Base-by-base conservation (phyloP, 2,113 vertebrate genomes). In the Melanostigma gelatinosum region DNA sequence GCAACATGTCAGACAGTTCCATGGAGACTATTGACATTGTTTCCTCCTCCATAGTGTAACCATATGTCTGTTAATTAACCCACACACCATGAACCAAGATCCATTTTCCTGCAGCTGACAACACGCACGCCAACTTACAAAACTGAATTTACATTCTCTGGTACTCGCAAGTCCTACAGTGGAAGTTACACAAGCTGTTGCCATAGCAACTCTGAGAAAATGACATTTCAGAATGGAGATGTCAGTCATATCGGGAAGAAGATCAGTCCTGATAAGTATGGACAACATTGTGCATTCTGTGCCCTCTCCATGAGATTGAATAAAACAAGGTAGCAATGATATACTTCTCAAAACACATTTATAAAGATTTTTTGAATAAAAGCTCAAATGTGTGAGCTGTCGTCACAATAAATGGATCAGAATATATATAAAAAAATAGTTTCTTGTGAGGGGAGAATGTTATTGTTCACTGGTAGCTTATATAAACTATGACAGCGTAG, bases 171-270 rank as follows among this genome's bases (percentile, higher is more conserved):
- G 38, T 81, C 65, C 58, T 71, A 81, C 64, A 8, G 81, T 50
- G 67, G 44, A 83, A 71, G 72, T 79, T 61, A 22, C 48, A 84
- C 69, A 72, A 85, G 62, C 57, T 78, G 80, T 90, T 85, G 75
- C 76, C 84, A 90, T 87, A 71, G 86, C 78, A 88, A 88, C 89
- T 67, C 70, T 61, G 58, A 64, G 82, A 60, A 83, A 87, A 83
- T 69, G 75, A 67, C 81, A 71, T 78, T 80, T 72, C 16, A 52
- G 52, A 60, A 60, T 32, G 15, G 27, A 16, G 18, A 50, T 50
- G 48, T 50, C 24, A 55, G 50, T 60, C 57, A 34, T 3, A 85
- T 20, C 48, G 66, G 50, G 72, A 69, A 78, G 83, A 62, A 38
- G 55, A 84, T 86, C 48, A 64, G 20, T 62, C 50, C 13, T 55